These are phyloP conservation scores for Catharus minimus DNA, from an alignment of 2,113 vertebrate species.

Conservation along the genomic window DNA sequence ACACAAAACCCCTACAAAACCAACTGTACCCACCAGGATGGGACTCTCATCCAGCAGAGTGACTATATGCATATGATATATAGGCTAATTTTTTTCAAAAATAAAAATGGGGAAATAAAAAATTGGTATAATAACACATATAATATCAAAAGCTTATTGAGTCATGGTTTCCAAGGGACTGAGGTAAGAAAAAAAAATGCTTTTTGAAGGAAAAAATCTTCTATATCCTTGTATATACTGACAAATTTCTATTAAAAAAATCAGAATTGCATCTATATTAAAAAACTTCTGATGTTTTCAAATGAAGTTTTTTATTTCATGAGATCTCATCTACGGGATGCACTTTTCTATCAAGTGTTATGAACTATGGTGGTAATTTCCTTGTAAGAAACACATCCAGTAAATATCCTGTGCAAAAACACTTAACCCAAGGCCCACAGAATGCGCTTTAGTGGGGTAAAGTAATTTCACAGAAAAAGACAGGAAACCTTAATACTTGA, in stretches of 20 bases:
- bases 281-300: background rate
- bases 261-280: background rate
- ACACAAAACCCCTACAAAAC: background rate
- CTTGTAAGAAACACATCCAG: background rate
- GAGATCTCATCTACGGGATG: background rate
- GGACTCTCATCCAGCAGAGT: background rate
- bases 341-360: background rate
- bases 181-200: background rate
- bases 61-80: background rate
- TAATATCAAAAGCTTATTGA: background rate
- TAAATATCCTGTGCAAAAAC: background rate
- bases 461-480: background rate
- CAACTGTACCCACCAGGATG: background rate
- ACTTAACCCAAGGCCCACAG: background rate
- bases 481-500: background rate
- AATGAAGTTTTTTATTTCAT: background rate
- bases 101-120: background rate
- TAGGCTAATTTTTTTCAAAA: background rate
- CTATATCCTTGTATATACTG: background rate
- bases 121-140: background rate
- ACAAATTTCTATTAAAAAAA: background rate
- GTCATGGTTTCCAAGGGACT: background rate
- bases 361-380: background rate
- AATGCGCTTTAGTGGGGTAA: background rate
- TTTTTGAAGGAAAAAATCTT: background rate